These are phyloP conservation scores for Sciurus vulgaris DNA, from an alignment of 2,797 vertebrate species.

Conservation along the genomic window DNA sequence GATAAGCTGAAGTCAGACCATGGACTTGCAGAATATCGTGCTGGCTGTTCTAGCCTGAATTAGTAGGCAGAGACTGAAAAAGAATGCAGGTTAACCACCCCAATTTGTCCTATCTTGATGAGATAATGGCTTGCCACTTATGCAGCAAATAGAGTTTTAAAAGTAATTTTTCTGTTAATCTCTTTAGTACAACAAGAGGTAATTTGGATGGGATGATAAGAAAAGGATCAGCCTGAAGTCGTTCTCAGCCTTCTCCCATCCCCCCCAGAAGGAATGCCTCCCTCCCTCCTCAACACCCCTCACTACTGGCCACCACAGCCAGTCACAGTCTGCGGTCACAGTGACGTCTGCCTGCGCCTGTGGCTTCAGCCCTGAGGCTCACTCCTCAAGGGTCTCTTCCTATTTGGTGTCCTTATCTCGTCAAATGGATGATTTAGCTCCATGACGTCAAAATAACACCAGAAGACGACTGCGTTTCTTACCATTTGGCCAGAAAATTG, in stretches of 20 bases:
- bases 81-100: neutral
- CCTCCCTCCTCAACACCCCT: too few species aligned
- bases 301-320: neutral
- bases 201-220: neutral
- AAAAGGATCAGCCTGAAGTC: neutral
- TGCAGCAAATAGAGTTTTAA: neutral
- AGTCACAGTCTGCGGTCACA: neutral
- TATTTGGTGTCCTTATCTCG: neutral
- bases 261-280: neutral
- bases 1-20: neutral
- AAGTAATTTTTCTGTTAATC: conserved; percentile 16
- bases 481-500: neutral
- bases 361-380: neutral
- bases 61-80: neutral
- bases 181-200: neutral
- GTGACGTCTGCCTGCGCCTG: neutral
- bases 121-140: conserved; percentile 3
- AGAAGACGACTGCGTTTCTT: neutral
- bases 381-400: neutral
- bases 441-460: neutral
- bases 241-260: neutral
- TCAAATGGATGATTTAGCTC: conserved; percentile 1
- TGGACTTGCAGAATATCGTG: neutral
- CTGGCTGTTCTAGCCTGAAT: neutral
- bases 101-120: neutral